Evolutionary conservation across 2,888 invertebrate genomes (phyloP).

Genomic region (Hirtodrosophila alboralis): DNA sequence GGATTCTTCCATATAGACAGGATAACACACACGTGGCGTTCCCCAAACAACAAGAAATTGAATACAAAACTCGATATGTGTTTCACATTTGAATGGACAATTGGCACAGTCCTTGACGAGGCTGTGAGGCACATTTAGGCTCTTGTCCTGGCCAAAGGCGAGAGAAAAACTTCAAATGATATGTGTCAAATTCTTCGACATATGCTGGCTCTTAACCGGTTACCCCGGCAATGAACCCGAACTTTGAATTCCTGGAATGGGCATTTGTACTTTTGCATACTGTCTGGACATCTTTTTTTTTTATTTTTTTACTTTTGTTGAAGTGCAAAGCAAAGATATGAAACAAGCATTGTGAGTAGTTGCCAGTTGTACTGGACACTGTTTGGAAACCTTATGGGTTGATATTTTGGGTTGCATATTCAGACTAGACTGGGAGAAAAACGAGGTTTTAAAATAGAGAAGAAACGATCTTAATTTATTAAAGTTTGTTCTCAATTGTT

Average conservation of each 20-base stretch:
- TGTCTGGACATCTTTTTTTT: background rate
- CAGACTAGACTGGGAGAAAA: too few species aligned
- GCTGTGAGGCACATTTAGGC: conserved; percentile 4
- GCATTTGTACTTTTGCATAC: conserved; percentile 18
- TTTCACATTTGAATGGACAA: conserved; percentile 62
- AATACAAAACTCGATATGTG: conserved; percentile 41
- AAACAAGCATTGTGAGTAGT: conserved; percentile 29
- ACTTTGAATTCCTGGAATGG: background rate
- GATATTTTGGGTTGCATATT: conserved; percentile 4
- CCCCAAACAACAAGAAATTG: conserved; percentile 33
- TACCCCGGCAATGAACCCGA: conserved; percentile 5
- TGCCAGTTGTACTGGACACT: conserved; percentile 15
- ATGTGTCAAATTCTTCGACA: conserved; percentile 70
- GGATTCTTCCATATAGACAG: conserved; percentile 5
- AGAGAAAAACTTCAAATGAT: conserved; percentile 57
- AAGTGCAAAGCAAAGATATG: conserved; percentile 42
- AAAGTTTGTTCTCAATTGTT: too few species aligned
- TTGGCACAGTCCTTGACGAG: conserved; percentile 19
- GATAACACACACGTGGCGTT: conserved; percentile 24
- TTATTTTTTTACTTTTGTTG: background rate
- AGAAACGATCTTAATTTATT: too few species aligned
- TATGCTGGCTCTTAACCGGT: conserved; percentile 42
- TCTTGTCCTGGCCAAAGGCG: conserved; percentile 26
- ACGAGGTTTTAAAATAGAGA: too few species aligned
- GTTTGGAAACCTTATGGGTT: conserved; percentile 24